A percentile compares a stretch with the other conserved stretches of the same genome.
Evolutionary conservation across 2,113 vertebrate genomes (phyloP).

Genomic region (Accipiter cooperii): DNA sequence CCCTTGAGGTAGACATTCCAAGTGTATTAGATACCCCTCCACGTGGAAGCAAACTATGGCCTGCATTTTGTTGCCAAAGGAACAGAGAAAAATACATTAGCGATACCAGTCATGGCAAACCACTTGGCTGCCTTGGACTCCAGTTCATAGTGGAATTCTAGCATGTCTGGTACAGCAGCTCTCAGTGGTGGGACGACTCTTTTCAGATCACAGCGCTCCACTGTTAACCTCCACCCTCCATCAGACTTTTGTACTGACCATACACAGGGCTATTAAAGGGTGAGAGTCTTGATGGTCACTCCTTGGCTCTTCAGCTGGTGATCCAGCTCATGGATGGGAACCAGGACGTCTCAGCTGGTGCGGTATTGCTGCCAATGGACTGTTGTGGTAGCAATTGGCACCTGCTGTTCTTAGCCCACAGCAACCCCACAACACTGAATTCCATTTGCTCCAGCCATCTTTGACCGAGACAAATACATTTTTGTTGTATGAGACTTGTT

Average conservation of each 20-base stretch:
- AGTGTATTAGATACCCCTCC: not conserved
- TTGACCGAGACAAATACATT: not conserved
- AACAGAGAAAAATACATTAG: not conserved
- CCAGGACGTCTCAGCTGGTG: not conserved
- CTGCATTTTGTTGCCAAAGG: not conserved
- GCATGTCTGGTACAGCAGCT: not conserved
- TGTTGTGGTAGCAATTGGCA: not conserved
- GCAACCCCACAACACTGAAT: not conserved
- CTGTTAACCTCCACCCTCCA: not conserved
- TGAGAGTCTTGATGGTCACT: not conserved
- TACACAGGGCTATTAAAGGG: not conserved
- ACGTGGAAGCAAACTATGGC: not conserved
- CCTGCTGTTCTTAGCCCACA: not conserved
- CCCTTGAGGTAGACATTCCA: not conserved
- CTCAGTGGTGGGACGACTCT: not conserved
- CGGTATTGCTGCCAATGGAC: not conserved
- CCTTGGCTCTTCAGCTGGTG: not conserved
- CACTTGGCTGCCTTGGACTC: not conserved
- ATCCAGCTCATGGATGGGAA: not conserved
- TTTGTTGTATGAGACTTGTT: not conserved
- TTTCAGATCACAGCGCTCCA: not conserved
- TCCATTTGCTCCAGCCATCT: not conserved
- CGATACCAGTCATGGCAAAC: fast-evolving
- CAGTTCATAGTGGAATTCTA: not conserved
- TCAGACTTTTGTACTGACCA: not conserved